phyloP scores from a whole-genome alignment of 2,888 invertebrate species.

The Tolmerus cingulatus region DNA sequence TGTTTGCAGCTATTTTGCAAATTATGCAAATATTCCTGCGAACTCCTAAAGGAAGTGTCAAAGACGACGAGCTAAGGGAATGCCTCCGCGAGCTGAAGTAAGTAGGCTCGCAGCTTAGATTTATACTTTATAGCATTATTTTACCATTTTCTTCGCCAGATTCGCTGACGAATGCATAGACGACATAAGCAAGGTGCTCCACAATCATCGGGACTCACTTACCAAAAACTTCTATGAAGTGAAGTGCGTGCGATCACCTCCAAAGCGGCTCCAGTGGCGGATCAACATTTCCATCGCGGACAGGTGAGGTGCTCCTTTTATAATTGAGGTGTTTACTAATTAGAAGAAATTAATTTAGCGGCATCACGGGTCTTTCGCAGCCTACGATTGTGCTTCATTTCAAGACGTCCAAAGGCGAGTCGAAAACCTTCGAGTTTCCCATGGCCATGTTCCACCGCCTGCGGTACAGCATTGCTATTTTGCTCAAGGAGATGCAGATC shows the following conservation, averaged over 20 bases:
- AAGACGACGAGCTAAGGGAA: constrained; percentile 64
- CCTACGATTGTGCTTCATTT: constrained; percentile 66
- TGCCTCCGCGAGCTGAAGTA: constrained; percentile 64
- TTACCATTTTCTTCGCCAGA: constrained; percentile 52
- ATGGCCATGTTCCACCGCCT: constrained; percentile 66
- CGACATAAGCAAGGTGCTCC: constrained; percentile 65
- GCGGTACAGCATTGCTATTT: constrained; percentile 64
- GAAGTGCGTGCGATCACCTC: constrained; percentile 61
- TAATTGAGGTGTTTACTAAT: constrained; percentile 42
- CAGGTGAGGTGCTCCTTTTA: constrained; percentile 56
- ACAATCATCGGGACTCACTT: constrained; percentile 63
- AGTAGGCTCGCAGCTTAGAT: constrained; percentile 53
- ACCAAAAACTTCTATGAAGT: constrained; percentile 60
- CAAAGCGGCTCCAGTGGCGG: constrained; percentile 64
- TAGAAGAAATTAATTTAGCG: constrained; percentile 52
- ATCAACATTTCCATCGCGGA: constrained; percentile 66
- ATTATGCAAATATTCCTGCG: constrained; percentile 65
- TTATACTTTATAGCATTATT: neutral
- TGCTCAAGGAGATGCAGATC: constrained; percentile 65
- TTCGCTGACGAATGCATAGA: constrained; percentile 65
- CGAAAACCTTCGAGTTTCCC: constrained; percentile 65
- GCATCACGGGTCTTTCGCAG: constrained; percentile 61
- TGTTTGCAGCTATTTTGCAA: constrained; percentile 64
- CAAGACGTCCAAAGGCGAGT: constrained; percentile 63
- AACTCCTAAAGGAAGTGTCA: constrained; percentile 62